Base-by-base conservation (phyloP, 2,113 vertebrate genomes). In the Nyctibius bracteatus region DNA sequence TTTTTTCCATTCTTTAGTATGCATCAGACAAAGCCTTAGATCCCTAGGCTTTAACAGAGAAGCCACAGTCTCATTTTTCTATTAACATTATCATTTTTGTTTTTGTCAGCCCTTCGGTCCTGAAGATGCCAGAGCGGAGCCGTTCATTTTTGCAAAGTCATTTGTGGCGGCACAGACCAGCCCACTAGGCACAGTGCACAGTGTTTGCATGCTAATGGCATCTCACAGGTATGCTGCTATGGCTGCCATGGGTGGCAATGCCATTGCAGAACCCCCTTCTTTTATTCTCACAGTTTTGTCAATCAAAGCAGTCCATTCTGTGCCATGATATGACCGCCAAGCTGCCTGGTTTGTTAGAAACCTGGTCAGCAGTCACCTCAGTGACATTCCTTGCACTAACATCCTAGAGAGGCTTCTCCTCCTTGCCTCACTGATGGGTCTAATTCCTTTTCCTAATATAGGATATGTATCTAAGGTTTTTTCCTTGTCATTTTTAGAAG, bases 31-130 rank as follows among this genome's bases (percentile, higher is more conserved):
- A 89, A 90, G 72, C 73, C 77, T 81, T 73, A 71, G 63, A 94
- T 89, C 91, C 73, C 47, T 39, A 81, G 81, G 91, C 95, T 90
- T 77, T 67, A 68, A 71, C 33, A 81, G 61, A 72, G 65, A 84
- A 95, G 49, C 30, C 70, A 51, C 5, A 59, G 47, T 41, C 91
- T 92, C 81, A 57, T 95, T 96, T 96, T 94, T 92, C 94, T 74
- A 31, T 87, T 91, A 89, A 72, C 31, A 68, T 52, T n/a, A 65
- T 75, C 22, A 37, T 68, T 94, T 87, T 55, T 43, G 55, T 1
- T 58, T 94, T 68, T 79, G 68, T 57, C 91, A 95, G 68, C 65
- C 74, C 63, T 78, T 66, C 0, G 0, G 83, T 84, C 46, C 83
- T 52, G 57, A 59, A 49, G 52, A 67, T 22, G 44, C 57, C 77